Conservation (phyloP, 2,113 vertebrate genomes). For the Eidolon helvum region DNA sequence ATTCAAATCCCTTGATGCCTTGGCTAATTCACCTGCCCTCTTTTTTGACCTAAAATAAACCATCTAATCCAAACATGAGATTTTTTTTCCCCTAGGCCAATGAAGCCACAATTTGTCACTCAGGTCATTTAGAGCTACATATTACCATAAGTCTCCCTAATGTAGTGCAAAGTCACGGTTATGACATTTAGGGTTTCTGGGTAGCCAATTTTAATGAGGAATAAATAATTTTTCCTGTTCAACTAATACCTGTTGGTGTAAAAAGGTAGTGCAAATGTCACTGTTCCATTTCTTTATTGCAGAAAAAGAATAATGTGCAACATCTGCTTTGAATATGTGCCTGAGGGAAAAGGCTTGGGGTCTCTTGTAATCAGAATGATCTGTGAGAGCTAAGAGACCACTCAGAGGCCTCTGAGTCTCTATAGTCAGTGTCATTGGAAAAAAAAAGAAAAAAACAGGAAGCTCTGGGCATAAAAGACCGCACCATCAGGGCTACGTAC, state of each 20-base stretch:
- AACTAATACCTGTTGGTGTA: conserved; percentile 47
- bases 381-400: conserved; percentile 10
- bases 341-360: neutral
- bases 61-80: conserved; percentile 71
- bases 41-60: conserved; percentile 67
- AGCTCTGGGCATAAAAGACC: neutral
- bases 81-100: neutral
- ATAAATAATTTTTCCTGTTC: conserved; percentile 66
- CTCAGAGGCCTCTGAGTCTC: neutral
- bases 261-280: conserved; percentile 64
- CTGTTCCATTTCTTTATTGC: conserved; percentile 17
- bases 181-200: conserved; percentile 60
- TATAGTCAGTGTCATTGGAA: neutral
- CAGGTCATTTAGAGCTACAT: conserved; percentile 24
- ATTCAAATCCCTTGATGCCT: conserved; percentile 48
- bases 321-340: conserved; percentile 45
- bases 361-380: conserved; percentile 29
- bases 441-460: neutral
- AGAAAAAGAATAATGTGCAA: conserved; percentile 53
- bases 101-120: conserved; percentile 66
- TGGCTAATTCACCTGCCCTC: conserved; percentile 54
- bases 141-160: conserved; percentile 50
- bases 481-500: neutral
- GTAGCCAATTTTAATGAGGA: conserved; percentile 60
- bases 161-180: conserved; percentile 52